Evolutionary conservation across 2,888 invertebrate genomes (phyloP).

Genomic region (Helicoverpa assulta): DNA sequence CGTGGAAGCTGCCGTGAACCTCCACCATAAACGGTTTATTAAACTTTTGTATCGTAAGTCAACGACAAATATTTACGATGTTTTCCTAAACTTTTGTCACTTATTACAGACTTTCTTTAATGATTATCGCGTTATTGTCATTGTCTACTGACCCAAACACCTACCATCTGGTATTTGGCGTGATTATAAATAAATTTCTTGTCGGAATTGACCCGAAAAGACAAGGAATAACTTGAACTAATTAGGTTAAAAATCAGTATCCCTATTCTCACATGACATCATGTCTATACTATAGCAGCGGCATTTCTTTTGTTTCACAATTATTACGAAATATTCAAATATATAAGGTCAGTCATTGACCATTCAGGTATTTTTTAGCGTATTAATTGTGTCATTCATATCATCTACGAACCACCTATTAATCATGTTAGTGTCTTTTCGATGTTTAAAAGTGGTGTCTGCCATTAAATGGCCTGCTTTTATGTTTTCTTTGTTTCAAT

Average conservation of each 20-base stretch:
- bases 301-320: slow-evolving; percentile 22
- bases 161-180: slow-evolving; percentile 5
- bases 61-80: slow-evolving; percentile 32
- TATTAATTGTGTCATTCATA: slow-evolving; percentile 41
- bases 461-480: background rate
- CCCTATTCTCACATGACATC: background rate
- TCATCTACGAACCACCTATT: slow-evolving; percentile 22
- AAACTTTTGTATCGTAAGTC: slow-evolving; percentile 39
- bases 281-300: background rate
- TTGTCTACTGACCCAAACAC: background rate
- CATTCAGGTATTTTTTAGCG: slow-evolving; percentile 41
- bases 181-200: background rate
- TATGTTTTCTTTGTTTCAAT: background rate
- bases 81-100: slow-evolving; percentile 21
- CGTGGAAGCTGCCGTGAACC: slow-evolving; percentile 16
- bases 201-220: background rate
- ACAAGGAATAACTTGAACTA: background rate
- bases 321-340: slow-evolving; percentile 30
- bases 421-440: slow-evolving; percentile 6
- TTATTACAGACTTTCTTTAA: slow-evolving; percentile 15
- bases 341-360: slow-evolving; percentile 52
- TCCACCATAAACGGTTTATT: slow-evolving; percentile 36
- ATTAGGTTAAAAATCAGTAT: background rate
- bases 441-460: background rate
- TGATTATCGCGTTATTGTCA: slow-evolving; percentile 3